Evolutionary conservation across 1,140 invertebrate genomes (phyloP).

Genomic region (Antheraea pernyi): DNA sequence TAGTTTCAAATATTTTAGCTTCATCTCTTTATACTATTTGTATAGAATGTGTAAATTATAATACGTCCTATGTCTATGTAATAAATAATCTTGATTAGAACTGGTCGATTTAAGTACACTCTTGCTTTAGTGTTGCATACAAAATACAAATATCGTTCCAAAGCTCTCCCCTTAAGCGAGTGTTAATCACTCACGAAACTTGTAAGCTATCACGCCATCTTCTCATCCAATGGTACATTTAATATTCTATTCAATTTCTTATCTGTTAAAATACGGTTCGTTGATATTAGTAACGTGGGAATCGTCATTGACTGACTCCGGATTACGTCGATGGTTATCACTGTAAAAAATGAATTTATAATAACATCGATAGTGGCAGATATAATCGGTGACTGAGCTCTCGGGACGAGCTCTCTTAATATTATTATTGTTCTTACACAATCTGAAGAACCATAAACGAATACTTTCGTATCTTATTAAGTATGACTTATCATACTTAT

Average conservation of each 20-base stretch:
- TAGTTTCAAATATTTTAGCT: no score
- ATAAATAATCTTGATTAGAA: no score
- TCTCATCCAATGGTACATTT: slow-evolving; percentile 48
- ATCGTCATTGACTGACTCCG: slow-evolving; percentile 52
- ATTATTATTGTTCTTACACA: background rate
- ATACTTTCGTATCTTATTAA: background rate
- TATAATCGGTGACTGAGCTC: slow-evolving; percentile 47
- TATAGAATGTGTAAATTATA: no score
- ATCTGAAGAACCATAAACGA: background rate
- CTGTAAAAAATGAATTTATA: slow-evolving; percentile 62
- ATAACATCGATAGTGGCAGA: slow-evolving; percentile 52
- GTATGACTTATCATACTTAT: no score
- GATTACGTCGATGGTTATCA: slow-evolving; percentile 67
- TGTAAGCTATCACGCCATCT: slow-evolving; percentile 15
- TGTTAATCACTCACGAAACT: slow-evolving; percentile 12
- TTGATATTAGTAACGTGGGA: slow-evolving; percentile 64
- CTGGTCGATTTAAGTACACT: background rate
- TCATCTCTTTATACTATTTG: no score
- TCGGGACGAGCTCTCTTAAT: slow-evolving; percentile 13
- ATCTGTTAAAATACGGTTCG: slow-evolving; percentile 52
- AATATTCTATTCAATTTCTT: slow-evolving; percentile 64
- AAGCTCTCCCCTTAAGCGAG: background rate
- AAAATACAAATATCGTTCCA: background rate
- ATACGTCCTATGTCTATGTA: no score
- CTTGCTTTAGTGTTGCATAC: background rate